These are phyloP conservation scores for Pecten maximus DNA, from an alignment of 2,888 invertebrate genomes.

Conservation along the genomic window DNA sequence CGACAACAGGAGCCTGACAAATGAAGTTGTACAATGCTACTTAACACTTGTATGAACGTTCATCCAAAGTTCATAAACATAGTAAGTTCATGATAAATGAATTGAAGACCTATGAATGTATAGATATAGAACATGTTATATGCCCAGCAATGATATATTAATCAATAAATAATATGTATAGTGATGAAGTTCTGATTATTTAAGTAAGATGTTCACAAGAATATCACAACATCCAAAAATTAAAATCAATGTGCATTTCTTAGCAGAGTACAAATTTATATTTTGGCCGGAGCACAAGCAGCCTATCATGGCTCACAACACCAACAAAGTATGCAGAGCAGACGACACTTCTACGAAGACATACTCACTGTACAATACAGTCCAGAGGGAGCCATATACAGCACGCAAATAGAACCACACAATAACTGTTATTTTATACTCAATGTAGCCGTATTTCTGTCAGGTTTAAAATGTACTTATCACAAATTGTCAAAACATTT, in stretches of 20 bases:
- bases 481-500: neutral
- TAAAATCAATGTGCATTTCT: neutral
- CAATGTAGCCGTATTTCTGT: neutral
- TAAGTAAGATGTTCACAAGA: slow-evolving; percentile 28
- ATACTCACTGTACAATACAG: slow-evolving; percentile 24
- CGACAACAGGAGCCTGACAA: too few species aligned
- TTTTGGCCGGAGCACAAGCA: neutral
- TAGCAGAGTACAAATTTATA: neutral
- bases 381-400: slow-evolving; percentile 12
- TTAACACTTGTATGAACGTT: too few species aligned
- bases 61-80: too few species aligned
- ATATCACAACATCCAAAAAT: neutral
- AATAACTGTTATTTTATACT: neutral
- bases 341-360: slow-evolving; percentile 22
- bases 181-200: neutral
- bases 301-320: neutral
- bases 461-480: neutral
- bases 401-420: slow-evolving; percentile 23
- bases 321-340: neutral
- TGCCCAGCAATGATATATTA: neutral
- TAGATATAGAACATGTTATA: neutral
- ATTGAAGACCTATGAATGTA: too few species aligned
- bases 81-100: too few species aligned
- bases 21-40: too few species aligned
- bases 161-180: too few species aligned